Percentiles rank a stretch among this genome's conserved stretches.
Conservation (phyloP, 2,797 vertebrate genomes). For the Danio tinwini region DNA sequence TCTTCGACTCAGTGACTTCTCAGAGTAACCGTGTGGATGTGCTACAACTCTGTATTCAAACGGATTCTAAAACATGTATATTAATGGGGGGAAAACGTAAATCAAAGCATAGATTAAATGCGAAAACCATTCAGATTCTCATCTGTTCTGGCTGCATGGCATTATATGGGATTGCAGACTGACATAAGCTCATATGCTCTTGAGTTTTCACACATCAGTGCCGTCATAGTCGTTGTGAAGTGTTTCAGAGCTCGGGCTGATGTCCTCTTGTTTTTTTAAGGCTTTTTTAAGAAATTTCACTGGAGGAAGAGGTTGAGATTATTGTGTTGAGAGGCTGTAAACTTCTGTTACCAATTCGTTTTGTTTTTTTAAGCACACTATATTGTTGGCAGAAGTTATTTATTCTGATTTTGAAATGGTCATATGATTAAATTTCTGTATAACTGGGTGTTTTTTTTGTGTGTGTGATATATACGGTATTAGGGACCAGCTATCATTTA, state of each 20-base stretch:
- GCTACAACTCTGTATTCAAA: conserved; percentile 81
- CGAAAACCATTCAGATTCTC: conserved; percentile 71
- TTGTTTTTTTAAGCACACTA: neutral
- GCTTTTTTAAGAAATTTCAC: conserved; percentile 60
- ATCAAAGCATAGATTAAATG: conserved; percentile 73
- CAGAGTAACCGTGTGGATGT: conserved; percentile 85
- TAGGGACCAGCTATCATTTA: conserved; percentile 53
- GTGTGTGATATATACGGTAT: conserved; percentile 47
- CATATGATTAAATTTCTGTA: conserved; percentile 17
- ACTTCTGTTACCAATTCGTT: conserved; percentile 45
- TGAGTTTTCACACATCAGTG: conserved; percentile 86
- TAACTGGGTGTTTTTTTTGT: conserved; percentile 43
- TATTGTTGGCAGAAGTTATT: conserved; percentile 50
- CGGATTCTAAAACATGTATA: conserved; percentile 64
- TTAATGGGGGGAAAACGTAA: conserved; percentile 56
- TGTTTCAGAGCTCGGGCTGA: conserved; percentile 70
- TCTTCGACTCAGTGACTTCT: conserved; percentile 84
- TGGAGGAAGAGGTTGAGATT: conserved; percentile 49
- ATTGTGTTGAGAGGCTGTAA: conserved; percentile 42
- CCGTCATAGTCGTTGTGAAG: conserved; percentile 80
- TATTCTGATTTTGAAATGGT: conserved; percentile 4
- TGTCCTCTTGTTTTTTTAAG: conserved; percentile 54
- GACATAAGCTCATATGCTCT: conserved; percentile 80
- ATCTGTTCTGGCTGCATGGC: conserved; percentile 89
- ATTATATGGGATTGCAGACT: conserved; percentile 86